phyloP scores from a whole-genome alignment of 2,113 vertebrate genomes.

The Mungos mungo region DNA sequence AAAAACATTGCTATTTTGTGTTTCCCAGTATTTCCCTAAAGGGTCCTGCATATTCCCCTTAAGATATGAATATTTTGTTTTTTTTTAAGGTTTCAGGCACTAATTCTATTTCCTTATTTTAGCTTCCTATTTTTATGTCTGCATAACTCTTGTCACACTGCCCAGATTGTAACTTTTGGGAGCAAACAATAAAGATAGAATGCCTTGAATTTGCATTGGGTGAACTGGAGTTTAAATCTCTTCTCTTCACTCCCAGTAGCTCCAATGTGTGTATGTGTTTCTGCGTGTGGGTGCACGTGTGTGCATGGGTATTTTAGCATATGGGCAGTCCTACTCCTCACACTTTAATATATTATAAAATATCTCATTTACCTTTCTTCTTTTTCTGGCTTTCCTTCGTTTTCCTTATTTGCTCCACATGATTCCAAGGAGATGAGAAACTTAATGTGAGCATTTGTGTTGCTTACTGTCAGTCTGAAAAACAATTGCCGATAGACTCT shows the following conservation, averaged over 20 bases:
- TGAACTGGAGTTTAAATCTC: neutral
- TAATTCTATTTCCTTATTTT: neutral
- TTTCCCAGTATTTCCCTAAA: neutral
- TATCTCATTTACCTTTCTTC: neutral
- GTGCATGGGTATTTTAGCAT: neutral
- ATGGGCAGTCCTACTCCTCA: neutral
- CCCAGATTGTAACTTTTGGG: neutral
- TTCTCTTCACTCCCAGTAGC: neutral
- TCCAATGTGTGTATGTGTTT: neutral
- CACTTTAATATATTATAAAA: neutral
- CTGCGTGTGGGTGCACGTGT: neutral
- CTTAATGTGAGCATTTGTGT: neutral
- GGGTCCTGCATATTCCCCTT: neutral
- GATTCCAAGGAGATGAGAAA: slow-evolving; percentile 42
- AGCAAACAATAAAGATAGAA: neutral
- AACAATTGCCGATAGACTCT: neutral
- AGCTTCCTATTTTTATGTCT: neutral
- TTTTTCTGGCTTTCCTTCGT: neutral
- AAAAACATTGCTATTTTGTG: neutral
- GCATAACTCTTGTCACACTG: neutral
- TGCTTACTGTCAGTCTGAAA: slow-evolving; percentile 11
- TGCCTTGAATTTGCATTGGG: neutral
- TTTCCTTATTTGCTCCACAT: neutral
- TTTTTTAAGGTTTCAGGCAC: neutral
- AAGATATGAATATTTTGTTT: neutral